Evolutionary conservation across 2,888 invertebrate genomes (phyloP), one percentile per base, ranked within the genome.

Genomic region (Chironomus tentans): DNA sequence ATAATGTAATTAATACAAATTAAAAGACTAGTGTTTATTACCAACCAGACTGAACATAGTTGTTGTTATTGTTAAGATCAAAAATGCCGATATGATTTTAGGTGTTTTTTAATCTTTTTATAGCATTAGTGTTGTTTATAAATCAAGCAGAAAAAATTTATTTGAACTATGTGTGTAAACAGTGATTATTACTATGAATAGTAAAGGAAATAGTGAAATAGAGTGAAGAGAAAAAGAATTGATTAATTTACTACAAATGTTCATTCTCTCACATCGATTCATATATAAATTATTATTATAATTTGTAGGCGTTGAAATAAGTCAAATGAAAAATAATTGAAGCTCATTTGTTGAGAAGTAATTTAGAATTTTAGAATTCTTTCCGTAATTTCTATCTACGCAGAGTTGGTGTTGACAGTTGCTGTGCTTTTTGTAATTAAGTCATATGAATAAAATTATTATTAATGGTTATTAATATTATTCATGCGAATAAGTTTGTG

Each of bases 121-220:
- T 21, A 24, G 18, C 65, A 24, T 22, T 65, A 65, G 24, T 65
- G 4, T 56, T 56, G 56, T 56, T 56, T 56, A 56, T 65, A 24
- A 65, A 65, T 65, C 22, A 65, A 21, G 21, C 18, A 13, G 24
- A 12, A 65, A 65, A 65, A 62, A 65, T 21, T 65, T 24, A 21
- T 65, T 65, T 65, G 65, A 24, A 65, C 24, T 65, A 24, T 65
- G 65, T 24, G 65, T 65, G 65, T 65, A 65, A 65, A 65, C 65
- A 65, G 65, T 65, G 24, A 24, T 21, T 65, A 18, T 56, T 18
- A 18, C 38, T 10, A 38, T 38, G 38, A 38, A 38, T 38, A 7
- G 38, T 38, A 38, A 38, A 38, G 38, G 38, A 38, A 38, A 38
- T 38, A 10, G 38, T 38, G 7, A 10, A 38, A 38, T 38, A 38